These are phyloP conservation scores for Drosophila greeni DNA, from an alignment of 2,888 invertebrate genomes.

Conservation along the genomic window DNA sequence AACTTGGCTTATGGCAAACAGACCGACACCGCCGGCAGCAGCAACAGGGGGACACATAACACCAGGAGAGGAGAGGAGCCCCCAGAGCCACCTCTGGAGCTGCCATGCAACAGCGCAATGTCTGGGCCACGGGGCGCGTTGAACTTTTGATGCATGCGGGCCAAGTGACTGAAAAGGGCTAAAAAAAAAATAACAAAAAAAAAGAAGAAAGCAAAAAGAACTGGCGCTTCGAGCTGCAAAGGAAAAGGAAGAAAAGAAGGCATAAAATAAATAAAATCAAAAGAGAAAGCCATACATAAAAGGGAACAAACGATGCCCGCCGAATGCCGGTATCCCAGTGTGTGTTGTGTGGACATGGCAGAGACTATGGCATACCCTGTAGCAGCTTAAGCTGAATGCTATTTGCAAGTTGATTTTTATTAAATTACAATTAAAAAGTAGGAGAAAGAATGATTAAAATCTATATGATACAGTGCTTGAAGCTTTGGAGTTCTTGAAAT, in stretches of 20 bases:
- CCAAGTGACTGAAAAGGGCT: constrained; percentile 58
- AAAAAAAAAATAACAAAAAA: constrained; percentile 10
- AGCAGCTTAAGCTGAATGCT: background rate
- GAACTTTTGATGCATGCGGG: constrained; percentile 61
- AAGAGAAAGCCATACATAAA: constrained; percentile 31
- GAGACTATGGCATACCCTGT: constrained; percentile 19
- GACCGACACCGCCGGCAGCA: constrained; percentile 14
- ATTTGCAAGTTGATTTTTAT: background rate
- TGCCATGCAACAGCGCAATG: constrained; percentile 18
- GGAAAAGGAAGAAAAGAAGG: constrained; percentile 6
- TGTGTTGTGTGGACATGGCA: background rate
- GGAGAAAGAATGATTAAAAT: constrained; percentile 9
- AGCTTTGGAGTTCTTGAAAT: too few species aligned
- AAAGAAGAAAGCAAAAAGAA: constrained; percentile 1
- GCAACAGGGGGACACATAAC: constrained; percentile 3
- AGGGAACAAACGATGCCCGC: constrained; percentile 1
- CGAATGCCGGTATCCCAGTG: background rate
- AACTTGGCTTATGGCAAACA: constrained; percentile 33
- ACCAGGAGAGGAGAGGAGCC: constrained; percentile 8
- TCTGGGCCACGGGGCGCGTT: constrained; percentile 54
- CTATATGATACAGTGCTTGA: constrained; percentile 32
- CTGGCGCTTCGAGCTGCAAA: background rate
- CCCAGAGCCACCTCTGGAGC: constrained; percentile 13
- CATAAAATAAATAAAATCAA: constrained; percentile 38
- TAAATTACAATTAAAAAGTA: constrained; percentile 21